phyloP scores from a whole-genome alignment of 2,888 invertebrate genomes.

The Melanargia galathea region DNA sequence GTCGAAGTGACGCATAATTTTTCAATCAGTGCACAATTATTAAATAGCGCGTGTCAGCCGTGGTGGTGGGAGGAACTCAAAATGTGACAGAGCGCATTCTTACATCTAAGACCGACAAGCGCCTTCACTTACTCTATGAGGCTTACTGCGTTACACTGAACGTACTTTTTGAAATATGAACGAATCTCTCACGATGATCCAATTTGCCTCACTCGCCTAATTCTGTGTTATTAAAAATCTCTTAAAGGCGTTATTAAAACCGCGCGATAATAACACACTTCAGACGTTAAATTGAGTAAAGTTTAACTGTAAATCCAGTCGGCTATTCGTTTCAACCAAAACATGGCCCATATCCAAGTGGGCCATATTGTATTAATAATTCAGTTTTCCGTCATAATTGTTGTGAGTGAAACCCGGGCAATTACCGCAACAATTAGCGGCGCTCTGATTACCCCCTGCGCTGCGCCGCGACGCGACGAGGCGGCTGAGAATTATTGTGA shows the following conservation, averaged over 20 bases:
- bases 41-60: too few relatives aligned
- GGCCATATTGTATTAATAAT: slow-evolving; percentile 60
- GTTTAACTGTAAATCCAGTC: slow-evolving; percentile 28
- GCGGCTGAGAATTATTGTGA: slow-evolving; percentile 37
- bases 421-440: slow-evolving; percentile 76
- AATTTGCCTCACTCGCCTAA: too few relatives aligned
- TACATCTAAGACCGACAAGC: too few relatives aligned
- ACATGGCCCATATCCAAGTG: slow-evolving; percentile 37
- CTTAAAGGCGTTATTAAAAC: neutral
- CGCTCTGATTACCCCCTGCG: slow-evolving; percentile 67
- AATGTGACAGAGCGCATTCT: too few relatives aligned
- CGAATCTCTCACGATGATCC: too few relatives aligned
- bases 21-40: too few relatives aligned
- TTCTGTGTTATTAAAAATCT: neutral
- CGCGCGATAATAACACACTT: neutral
- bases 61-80: too few relatives aligned
- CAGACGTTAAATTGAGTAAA: too few relatives aligned
- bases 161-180: too few relatives aligned
- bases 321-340: slow-evolving; percentile 32
- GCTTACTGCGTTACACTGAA: too few relatives aligned
- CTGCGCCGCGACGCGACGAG: slow-evolving; percentile 29
- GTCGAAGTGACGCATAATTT: too few relatives aligned
- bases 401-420: slow-evolving; percentile 77
- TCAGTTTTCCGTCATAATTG: slow-evolving; percentile 77
- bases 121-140: too few relatives aligned